Conservation (phyloP, 2,113 vertebrate species). For the Thunnus maccoyii region DNA sequence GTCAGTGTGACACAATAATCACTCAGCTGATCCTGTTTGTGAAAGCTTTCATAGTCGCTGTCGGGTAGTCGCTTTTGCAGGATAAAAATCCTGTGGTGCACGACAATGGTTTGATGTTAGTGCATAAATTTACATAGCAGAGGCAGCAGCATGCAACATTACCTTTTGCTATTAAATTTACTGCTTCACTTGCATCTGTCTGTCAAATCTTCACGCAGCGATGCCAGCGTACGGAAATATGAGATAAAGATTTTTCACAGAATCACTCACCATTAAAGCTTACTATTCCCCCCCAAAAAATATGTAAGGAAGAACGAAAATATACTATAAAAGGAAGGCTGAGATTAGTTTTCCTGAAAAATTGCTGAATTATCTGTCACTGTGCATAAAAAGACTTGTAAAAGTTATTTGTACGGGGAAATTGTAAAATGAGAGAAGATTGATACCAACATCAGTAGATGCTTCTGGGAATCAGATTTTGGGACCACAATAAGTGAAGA, state of each 20-base stretch:
- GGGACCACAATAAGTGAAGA: too few species aligned
- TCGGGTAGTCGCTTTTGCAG: background rate
- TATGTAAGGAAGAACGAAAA: too few species aligned
- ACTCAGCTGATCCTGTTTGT: constrained; percentile 18
- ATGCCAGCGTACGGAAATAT: background rate
- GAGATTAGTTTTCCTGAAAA: too few species aligned
- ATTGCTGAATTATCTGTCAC: too few species aligned
- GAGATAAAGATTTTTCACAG: background rate
- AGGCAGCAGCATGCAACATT: background rate
- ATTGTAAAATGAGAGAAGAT: too few species aligned
- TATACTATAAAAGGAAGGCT: too few species aligned
- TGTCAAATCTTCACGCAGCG: background rate
- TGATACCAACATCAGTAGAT: too few species aligned
- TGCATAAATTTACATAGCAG: constrained; percentile 18
- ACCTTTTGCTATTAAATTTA: background rate
- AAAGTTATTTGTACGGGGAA: too few species aligned
- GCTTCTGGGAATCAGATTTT: too few species aligned
- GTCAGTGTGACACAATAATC: constrained; percentile 10
- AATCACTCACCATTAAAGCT: too few species aligned
- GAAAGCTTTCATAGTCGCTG: constrained; percentile 11
- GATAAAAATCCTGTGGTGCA: background rate
- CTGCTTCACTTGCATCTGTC: background rate
- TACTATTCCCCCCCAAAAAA: too few species aligned
- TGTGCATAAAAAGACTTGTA: too few species aligned
- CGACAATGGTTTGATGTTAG: background rate